Conservation (phyloP, 2,797 vertebrate species). For the Hybognathus amarus region DNA sequence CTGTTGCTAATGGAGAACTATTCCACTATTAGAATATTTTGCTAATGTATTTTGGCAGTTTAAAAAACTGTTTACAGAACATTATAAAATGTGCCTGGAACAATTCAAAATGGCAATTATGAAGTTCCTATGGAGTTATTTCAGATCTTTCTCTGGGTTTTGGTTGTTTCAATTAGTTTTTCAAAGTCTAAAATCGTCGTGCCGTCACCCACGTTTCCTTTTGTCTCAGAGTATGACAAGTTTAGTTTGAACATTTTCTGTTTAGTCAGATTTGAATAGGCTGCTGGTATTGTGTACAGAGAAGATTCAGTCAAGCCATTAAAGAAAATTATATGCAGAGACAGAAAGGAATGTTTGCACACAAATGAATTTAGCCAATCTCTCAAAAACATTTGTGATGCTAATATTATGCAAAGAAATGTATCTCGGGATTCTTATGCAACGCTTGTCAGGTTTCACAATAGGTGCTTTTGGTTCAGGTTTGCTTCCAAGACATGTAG, state of each 20-base stretch:
- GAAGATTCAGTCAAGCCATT: slow-evolving; percentile 57
- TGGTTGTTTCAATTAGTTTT: not conserved
- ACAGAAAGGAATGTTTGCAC: slow-evolving; percentile 78
- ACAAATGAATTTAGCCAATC: slow-evolving; percentile 52
- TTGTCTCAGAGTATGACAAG: not conserved
- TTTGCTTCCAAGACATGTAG: slow-evolving; percentile 32
- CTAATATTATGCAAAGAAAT: slow-evolving; percentile 48
- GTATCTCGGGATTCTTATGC: slow-evolving; percentile 70
- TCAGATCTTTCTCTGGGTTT: slow-evolving; percentile 10
- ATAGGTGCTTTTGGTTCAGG: slow-evolving; percentile 65
- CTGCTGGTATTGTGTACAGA: slow-evolving; percentile 56
- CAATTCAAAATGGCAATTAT: not conserved
- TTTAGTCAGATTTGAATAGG: slow-evolving; percentile 12
- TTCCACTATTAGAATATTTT: slow-evolving; percentile 1
- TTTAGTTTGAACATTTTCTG: slow-evolving; percentile 4
- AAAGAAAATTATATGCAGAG: slow-evolving; percentile 64
- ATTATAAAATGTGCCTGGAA: not conserved
- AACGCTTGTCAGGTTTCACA: slow-evolving; percentile 69
- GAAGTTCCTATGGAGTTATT: not conserved
- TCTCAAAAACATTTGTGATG: slow-evolving; percentile 49
- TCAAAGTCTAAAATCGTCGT: not conserved
- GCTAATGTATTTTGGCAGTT: not conserved
- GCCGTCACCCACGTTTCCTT: not conserved
- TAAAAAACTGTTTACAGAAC: not conserved
- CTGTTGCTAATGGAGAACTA: slow-evolving; percentile 58